These are phyloP conservation scores for Lycodopsis pacificus DNA, from an alignment of 2,797 vertebrate species.

Conservation along the genomic window DNA sequence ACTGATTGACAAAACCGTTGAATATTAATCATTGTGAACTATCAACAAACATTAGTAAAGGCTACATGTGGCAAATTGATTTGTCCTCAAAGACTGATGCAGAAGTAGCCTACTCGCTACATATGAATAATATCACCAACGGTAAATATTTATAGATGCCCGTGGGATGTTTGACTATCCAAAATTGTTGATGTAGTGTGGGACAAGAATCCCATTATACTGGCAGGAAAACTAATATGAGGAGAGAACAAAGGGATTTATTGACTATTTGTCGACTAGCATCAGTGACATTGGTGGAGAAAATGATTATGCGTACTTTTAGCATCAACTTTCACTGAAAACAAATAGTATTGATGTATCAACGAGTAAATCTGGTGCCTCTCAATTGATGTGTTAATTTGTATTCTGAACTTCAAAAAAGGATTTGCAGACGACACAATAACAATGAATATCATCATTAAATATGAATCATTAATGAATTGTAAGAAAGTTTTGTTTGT, in stretches of 20 bases:
- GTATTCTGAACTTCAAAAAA: background rate
- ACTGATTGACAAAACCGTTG: conserved; percentile 50
- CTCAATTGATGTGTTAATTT: background rate
- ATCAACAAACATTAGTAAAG: conserved; percentile 60
- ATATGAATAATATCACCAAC: conserved; percentile 25
- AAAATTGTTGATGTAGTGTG: conserved; percentile 24
- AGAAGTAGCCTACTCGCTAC: conserved; percentile 17
- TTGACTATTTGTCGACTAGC: conserved; percentile 14
- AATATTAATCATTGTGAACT: conserved; percentile 63
- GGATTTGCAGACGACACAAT: background rate
- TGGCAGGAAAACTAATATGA: conserved; percentile 11
- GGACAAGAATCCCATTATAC: conserved; percentile 33
- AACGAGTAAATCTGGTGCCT: background rate
- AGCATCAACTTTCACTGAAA: background rate
- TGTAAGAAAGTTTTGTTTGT: background rate
- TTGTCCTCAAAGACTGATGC: conserved; percentile 25
- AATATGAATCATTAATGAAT: background rate
- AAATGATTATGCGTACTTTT: background rate
- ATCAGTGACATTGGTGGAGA: conserved; percentile 8
- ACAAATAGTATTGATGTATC: background rate
- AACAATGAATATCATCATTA: conserved; percentile 11
- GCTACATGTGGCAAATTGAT: conserved; percentile 50
- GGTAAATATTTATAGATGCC: conserved; percentile 50
- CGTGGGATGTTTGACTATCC: conserved; percentile 35
- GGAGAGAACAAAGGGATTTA: conserved; percentile 24